These are phyloP conservation scores for Pampusana beccarii DNA, from an alignment of 2,113 vertebrate genomes.

Conservation along the genomic window DNA sequence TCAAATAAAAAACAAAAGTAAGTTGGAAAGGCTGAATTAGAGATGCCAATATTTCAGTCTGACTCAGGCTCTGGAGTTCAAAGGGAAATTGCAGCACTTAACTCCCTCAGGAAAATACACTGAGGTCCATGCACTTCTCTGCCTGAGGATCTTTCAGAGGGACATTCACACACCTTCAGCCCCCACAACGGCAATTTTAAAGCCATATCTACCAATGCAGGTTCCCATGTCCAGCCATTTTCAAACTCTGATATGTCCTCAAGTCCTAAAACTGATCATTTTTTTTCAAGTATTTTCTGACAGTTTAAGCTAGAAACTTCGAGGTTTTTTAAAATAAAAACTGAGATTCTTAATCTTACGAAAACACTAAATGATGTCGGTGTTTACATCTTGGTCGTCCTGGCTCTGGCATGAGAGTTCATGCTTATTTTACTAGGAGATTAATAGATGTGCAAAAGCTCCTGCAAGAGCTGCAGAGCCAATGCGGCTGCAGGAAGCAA, in stretches of 20 bases:
- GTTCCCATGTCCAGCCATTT: not conserved
- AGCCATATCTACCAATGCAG: not conserved
- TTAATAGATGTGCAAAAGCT: not conserved
- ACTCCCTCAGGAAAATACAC: not conserved
- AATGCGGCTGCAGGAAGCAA: not conserved
- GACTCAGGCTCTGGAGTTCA: not conserved
- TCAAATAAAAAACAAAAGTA: not conserved
- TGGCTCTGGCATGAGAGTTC: not conserved
- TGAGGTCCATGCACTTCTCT: not conserved
- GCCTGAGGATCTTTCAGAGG: not conserved
- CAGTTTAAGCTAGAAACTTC: not conserved
- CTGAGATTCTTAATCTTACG: not conserved
- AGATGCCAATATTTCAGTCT: not conserved
- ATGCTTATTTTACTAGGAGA: not conserved
- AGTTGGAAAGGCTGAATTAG: not conserved
- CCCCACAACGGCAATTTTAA: not conserved
- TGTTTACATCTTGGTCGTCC: not conserved
- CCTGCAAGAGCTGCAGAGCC: not conserved
- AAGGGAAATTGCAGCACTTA: not conserved
- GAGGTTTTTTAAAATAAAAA: not conserved
- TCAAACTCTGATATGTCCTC: not conserved
- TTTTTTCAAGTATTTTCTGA: not conserved
- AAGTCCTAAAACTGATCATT: not conserved
- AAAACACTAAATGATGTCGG: not conserved
- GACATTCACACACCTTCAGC: rapidly evolving